Percentiles rank a stretch among this genome's conserved stretches.
These are phyloP conservation scores for Drosophila nr. perissopoda DNA, from an alignment of 2,888 invertebrate species.

Conservation along the genomic window DNA sequence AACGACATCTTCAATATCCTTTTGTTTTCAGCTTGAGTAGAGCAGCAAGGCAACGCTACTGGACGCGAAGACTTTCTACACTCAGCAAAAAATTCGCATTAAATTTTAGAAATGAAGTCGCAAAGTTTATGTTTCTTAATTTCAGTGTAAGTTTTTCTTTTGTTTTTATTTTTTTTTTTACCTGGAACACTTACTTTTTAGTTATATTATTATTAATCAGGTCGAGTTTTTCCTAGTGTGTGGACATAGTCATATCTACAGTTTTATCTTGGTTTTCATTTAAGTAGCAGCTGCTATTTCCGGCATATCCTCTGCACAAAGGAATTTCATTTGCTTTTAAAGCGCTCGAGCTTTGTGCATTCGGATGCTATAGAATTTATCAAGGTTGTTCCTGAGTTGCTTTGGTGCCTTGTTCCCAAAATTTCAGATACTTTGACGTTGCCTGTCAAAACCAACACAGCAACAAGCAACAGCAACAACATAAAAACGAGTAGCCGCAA, in stretches of 20 bases:
- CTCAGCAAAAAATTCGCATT: not conserved
- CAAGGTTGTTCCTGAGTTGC: conserved; percentile 50
- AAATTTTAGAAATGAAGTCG: not conserved
- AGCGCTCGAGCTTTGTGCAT: conserved; percentile 23
- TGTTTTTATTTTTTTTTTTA: too few species aligned
- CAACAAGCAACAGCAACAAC: conserved; percentile 15
- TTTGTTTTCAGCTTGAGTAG: conserved; percentile 49
- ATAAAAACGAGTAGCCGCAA: not conserved
- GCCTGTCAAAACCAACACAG: conserved; percentile 42
- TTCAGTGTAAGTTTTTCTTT: not conserved
- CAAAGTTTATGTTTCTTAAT: not conserved
- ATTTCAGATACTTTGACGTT: conserved; percentile 39
- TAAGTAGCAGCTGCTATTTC: conserved; percentile 20
- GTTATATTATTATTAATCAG: not conserved
- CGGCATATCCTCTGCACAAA: conserved; percentile 25
- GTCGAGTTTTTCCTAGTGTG: not conserved
- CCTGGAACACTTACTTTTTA: too few species aligned
- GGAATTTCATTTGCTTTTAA: conserved; percentile 39
- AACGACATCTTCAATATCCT: conserved; percentile 25
- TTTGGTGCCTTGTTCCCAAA: conserved; percentile 20
- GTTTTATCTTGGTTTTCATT: conserved; percentile 24
- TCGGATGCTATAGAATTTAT: conserved; percentile 32
- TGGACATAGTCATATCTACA: conserved; percentile 20
- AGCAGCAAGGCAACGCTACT: conserved; percentile 22
- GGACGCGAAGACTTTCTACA: conserved; percentile 30